Conservation (phyloP, 2,113 vertebrate genomes). For the Sitta europaea region DNA sequence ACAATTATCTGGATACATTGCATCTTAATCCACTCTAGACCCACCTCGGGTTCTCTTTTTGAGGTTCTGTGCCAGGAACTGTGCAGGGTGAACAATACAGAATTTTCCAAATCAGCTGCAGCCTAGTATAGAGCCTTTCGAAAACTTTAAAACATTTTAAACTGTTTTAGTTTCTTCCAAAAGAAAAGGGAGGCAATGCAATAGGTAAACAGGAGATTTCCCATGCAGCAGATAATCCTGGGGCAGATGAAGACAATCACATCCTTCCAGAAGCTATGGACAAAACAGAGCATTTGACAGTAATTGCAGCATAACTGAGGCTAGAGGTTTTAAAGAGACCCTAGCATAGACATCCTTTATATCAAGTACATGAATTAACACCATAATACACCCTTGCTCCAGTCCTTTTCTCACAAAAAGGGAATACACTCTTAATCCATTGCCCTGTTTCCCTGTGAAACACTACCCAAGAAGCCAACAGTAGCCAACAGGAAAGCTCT, state of each 20-base stretch:
- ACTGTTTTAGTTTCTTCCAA: background rate
- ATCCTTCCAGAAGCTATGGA: background rate
- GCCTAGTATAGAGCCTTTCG: background rate
- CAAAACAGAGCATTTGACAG: background rate
- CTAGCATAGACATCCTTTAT: background rate
- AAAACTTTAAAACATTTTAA: background rate
- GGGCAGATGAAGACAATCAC: background rate
- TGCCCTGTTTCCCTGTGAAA: fast-evolving
- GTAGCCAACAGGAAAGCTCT: background rate
- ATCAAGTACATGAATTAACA: background rate
- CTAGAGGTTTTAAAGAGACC: background rate
- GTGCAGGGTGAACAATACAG: fast-evolving
- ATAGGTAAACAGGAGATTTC: background rate
- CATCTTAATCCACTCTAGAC: background rate
- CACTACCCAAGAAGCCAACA: background rate
- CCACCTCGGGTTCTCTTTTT: background rate
- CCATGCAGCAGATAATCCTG: background rate
- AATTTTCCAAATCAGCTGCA: background rate
- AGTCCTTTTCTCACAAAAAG: background rate
- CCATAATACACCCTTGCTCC: background rate
- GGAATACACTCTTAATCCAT: background rate
- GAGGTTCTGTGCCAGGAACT: background rate
- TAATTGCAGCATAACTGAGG: background rate
- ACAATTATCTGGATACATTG: background rate
- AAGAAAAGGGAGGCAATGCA: background rate